Evolutionary conservation across 2,113 vertebrate species (phyloP).

Genomic region (Chloropsis cyanopogon): DNA sequence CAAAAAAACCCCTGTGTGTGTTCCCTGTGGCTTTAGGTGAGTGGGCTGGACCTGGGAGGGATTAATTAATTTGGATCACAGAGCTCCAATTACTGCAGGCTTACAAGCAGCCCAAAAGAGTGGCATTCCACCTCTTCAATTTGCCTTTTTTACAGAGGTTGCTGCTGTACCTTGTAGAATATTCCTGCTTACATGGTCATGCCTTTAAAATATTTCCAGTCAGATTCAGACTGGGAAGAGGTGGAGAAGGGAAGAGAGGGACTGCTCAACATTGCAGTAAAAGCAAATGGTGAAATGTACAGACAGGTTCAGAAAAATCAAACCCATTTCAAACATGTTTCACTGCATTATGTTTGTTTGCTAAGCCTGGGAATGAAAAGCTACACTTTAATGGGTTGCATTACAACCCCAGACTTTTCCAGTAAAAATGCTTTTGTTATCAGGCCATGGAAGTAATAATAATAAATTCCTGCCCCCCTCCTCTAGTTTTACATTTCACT

Average conservation of each 20-base stretch:
- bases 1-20: accelerated
- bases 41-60: background rate
- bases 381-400: background rate
- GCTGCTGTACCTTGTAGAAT: background rate
- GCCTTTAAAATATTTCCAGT: background rate
- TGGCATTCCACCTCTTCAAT: background rate
- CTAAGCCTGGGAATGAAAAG: background rate
- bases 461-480: background rate
- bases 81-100: background rate
- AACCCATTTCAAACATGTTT: background rate
- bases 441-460: background rate
- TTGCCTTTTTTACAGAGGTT: background rate
- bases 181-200: background rate
- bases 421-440: conserved; percentile 4
- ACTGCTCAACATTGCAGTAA: background rate
- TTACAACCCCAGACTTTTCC: background rate
- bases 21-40: background rate
- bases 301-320: background rate
- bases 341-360: background rate
- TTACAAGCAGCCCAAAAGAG: background rate
- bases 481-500: background rate
- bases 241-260: background rate
- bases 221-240: background rate
- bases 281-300: background rate
- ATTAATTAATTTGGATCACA: background rate